phyloP scores from a whole-genome alignment of 2,888 invertebrate species.

The Melanophora roralis region DNA sequence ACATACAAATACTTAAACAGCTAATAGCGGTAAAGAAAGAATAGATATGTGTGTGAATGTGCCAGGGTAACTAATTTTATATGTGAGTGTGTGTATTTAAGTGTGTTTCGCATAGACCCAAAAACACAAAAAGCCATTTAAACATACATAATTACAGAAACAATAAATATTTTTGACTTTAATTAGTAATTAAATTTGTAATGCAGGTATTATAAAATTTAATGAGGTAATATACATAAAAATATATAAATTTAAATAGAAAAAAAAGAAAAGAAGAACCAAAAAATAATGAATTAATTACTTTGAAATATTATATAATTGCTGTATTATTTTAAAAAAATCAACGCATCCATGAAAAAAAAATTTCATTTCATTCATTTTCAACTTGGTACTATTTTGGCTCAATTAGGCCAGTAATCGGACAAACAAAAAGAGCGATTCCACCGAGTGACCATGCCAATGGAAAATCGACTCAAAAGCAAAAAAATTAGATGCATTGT shows the following conservation, averaged over 20 bases:
- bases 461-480: slow-evolving; percentile 16
- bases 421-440: background rate
- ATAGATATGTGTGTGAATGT: background rate
- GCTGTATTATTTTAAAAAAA: no score
- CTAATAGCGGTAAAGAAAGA: background rate
- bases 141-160: background rate
- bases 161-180: slow-evolving; percentile 47
- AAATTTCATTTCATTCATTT: no score
- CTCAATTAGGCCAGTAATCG: no score
- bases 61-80: background rate
- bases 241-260: slow-evolving; percentile 18
- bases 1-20: background rate
- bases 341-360: no score
- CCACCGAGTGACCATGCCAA: background rate
- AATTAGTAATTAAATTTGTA: slow-evolving; percentile 59
- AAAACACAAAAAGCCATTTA: background rate
- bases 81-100: background rate
- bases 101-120: background rate
- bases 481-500: background rate
- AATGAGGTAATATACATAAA: slow-evolving; percentile 53
- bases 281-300: background rate
- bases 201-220: slow-evolving; percentile 61
- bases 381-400: no score
- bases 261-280: slow-evolving; percentile 18
- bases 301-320: background rate